Evolutionary conservation across 2,888 invertebrate genomes (phyloP), one percentile per base, ranked within the genome.

Genomic region (Caradrina clavipalpis): DNA sequence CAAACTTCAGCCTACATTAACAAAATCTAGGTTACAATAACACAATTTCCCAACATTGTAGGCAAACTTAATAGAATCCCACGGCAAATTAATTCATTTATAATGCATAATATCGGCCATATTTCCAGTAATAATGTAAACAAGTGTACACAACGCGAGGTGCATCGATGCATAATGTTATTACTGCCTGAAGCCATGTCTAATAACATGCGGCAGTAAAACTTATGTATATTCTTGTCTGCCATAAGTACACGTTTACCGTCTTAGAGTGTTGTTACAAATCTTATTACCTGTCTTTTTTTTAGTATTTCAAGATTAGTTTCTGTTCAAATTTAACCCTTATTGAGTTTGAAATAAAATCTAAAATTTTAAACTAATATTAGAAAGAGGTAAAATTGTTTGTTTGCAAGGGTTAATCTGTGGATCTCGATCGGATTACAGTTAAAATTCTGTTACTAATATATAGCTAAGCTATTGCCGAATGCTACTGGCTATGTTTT

Each of bases 141-240:
- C 69, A 69, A 56, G 54, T 31, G 22, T 35, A 35, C 50, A 19
- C 64, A 42, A 35, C 21, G 45, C 7, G 5, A 22, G 59, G 67
- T 63, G 69, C 69, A 66, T 74, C 49, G 63, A 75, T 75, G 76
- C 60, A 75, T 80, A 78, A 78, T 80, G 78, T 70, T 70, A 78
- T 80, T 80, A 78, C 60, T 10, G 51, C n/a, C 53, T 49, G 72
- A 78, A 78, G 78, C 78, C 80, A 49, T 78, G 60, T 75, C 61
- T 70, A 58, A 61, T 69, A 75, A 64, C 61, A 63, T 11, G 57
- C n/a, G 39, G 42, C 68, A 53, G 17, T 50, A 31, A 67, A 74
- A 66, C 35, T 57, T 19, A 69, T 45, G 13, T 45, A 45, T 70
- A 64, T 59, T 59, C 19, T 42, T 50, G 59, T 57, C 51, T 1